A percentile compares a stretch with the other conserved stretches of the same genome.
Evolutionary conservation across 2,888 invertebrate genomes (phyloP).

Genomic region (Chelonus formosanus): DNA sequence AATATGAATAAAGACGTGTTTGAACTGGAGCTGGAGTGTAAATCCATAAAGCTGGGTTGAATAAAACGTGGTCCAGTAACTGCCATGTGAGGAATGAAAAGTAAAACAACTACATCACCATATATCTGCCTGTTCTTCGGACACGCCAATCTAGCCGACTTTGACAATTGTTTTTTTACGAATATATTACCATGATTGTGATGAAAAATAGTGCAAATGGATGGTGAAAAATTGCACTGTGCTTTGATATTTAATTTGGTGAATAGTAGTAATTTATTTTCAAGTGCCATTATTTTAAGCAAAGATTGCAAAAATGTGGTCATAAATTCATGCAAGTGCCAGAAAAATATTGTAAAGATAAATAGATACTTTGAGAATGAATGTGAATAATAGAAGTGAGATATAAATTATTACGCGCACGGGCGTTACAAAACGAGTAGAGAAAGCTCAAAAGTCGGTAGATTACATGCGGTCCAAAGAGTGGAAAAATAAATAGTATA

Average conservation of each 20-base stretch:
- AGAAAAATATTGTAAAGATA: not conserved
- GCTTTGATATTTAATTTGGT: no score
- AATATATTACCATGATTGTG: not conserved
- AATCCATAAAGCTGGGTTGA: slow-evolving; percentile 99
- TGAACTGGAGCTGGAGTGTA: slow-evolving; percentile 97
- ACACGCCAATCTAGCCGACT: slow-evolving; percentile 63
- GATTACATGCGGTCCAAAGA: slow-evolving; percentile 62
- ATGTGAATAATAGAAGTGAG: slow-evolving; percentile 3
- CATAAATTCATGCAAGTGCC: slow-evolving; percentile 12
- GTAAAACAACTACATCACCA: slow-evolving; percentile 84
- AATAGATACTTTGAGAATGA: not conserved
- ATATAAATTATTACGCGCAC: slow-evolving; percentile 3
- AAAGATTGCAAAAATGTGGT: no score
- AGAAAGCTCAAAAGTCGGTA: slow-evolving; percentile 59
- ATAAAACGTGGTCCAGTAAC: slow-evolving; percentile 98
- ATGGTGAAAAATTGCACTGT: no score
- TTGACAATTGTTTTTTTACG: slow-evolving; percentile 41
- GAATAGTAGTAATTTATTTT: not conserved
- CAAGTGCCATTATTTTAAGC: slow-evolving; percentile 1
- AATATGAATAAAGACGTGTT: slow-evolving; percentile 93
- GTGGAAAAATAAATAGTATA: slow-evolving; percentile 46
- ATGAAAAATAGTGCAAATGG: no score
- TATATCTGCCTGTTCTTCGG: slow-evolving; percentile 64
- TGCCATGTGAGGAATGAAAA: slow-evolving; percentile 92
- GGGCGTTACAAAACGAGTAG: not conserved